phyloP scores from a whole-genome alignment of 2,113 vertebrate genomes.

The Anguilla japonica region DNA sequence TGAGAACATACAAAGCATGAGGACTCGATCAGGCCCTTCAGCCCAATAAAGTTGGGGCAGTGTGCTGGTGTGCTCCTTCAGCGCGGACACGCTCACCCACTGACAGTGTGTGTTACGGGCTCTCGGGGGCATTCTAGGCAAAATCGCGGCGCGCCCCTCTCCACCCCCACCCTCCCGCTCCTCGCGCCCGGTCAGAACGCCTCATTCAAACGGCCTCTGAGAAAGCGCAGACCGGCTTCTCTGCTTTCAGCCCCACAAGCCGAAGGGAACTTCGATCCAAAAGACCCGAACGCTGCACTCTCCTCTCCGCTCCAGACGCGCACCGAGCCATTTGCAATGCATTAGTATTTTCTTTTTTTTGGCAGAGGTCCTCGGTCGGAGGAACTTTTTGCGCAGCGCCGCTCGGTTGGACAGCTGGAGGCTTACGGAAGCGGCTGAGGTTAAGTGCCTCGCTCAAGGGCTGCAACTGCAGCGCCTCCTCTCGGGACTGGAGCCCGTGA shows the following conservation, averaged over 20 bases:
- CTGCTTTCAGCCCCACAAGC: not conserved
- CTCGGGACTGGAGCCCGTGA: not conserved
- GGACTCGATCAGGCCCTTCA: too few species aligned
- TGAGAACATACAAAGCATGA: too few species aligned
- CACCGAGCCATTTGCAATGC: not conserved
- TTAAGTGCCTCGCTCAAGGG: not conserved
- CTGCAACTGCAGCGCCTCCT: not conserved
- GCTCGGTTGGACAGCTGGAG: not conserved
- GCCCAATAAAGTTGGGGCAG: too few species aligned
- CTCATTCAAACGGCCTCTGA: not conserved
- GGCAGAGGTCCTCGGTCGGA: not conserved
- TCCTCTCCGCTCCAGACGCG: not conserved
- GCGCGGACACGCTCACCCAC: not conserved
- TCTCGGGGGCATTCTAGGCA: not conserved
- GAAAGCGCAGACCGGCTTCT: not conserved
- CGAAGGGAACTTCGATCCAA: not conserved
- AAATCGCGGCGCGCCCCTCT: not conserved
- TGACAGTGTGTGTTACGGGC: not conserved
- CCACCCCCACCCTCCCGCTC: not conserved
- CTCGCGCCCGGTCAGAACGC: not conserved
- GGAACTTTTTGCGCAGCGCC: not conserved
- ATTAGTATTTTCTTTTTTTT: not conserved
- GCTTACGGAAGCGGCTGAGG: not conserved
- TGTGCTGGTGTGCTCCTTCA: not conserved
- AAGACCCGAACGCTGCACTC: not conserved